Evolutionary conservation across 2,113 vertebrate genomes (phyloP), one percentile per base, ranked within the genome.

Genomic region (Bufo bufo): DNA sequence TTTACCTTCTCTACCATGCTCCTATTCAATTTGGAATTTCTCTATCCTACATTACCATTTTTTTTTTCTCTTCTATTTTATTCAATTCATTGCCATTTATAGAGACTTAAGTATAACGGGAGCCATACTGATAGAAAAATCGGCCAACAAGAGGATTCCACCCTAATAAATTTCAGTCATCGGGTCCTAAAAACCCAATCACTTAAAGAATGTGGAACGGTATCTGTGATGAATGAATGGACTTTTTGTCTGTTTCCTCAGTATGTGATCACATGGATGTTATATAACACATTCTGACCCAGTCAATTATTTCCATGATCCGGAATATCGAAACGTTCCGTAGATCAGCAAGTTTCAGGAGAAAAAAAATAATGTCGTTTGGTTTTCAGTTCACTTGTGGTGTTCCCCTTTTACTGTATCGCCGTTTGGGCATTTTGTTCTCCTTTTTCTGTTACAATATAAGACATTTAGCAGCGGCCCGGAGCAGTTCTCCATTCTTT

Each of bases 371-470:
- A 65, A 20, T 23, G 45, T 14, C 11, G n/a, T 66, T 47, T 3
- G 19, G 45, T 83, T 49, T 83, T 50, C 43, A n/a, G 47, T 66
- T 83, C 59, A 83, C 11, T 12, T 83, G 47, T 23, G 81, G 61
- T 23, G 61, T 83, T 83, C 81, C 81, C 80, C 61, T 83, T 47
- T 82, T 23, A 65, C 47, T n/a, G 59, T 66, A 49, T 49, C 23
- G 63, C 45, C 47, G 79, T 82, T 82, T 61, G 19, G 80, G 61
- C 43, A 10, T 14, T 23, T 83, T 66, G 19, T 87, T 87, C 85
- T 33, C 85, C 49, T 86, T 87, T 79, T 16, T 77, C 56, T 16
- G 71, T 85, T 43, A 49, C 72, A 75, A 23, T 75, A 65, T 74
- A 85, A 85, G 61, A 61, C 12, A 20, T 7, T 13, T 63, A 17